Percentiles rank a stretch among this genome's conserved stretches.
Evolutionary conservation across 2,113 vertebrate species (phyloP).

Genomic region (Ceyx cyanopectus): DNA sequence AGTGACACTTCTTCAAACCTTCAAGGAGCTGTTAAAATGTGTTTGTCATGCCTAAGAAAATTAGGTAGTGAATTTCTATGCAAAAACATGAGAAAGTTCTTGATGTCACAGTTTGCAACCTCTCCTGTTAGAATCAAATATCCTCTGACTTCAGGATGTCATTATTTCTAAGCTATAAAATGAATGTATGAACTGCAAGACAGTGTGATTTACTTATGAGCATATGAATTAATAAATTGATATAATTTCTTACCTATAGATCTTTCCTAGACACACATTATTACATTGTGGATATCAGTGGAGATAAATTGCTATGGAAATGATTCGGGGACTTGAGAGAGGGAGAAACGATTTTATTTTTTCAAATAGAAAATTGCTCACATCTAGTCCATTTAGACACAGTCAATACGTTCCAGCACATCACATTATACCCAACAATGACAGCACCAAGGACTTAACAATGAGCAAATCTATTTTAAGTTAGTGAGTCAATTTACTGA

Average conservation of each 20-base stretch:
- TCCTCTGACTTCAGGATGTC: background rate
- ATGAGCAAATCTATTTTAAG: slow-evolving; percentile 45
- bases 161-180: background rate
- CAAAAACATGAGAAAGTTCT: background rate
- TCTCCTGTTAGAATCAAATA: background rate
- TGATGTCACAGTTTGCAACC: background rate
- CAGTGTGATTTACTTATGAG: background rate
- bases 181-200: background rate
- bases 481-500: slow-evolving; percentile 40
- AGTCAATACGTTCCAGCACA: slow-evolving; percentile 8
- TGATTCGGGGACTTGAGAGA: background rate
- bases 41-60: background rate
- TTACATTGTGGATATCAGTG: background rate
- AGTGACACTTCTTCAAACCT: background rate
- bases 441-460: slow-evolving; percentile 22
- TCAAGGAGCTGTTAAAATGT: background rate
- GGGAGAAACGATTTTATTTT: slow-evolving; percentile 62
- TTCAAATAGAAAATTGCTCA: slow-evolving; percentile 60
- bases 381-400: slow-evolving; percentile 43
- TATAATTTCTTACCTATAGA: background rate
- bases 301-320: slow-evolving; percentile 9
- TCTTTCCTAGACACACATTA: background rate
- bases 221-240: background rate
- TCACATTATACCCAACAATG: slow-evolving; percentile 10
- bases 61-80: background rate